A percentile compares a stretch with the other conserved stretches of the same genome.
Conservation (phyloP, 2,113 vertebrate species). For the Cottus gobio region DNA sequence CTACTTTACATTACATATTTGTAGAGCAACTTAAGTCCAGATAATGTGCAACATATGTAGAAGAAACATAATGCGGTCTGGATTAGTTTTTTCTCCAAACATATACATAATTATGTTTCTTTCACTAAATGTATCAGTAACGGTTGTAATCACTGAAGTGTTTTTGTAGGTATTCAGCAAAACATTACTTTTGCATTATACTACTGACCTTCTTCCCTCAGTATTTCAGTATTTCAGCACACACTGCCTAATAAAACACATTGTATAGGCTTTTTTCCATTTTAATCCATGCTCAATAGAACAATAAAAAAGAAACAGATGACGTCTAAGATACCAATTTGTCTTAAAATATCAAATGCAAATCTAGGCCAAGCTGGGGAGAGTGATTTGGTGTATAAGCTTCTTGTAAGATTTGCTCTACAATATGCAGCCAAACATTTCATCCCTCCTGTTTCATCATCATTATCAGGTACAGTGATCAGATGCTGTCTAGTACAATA, state of each 20-base stretch:
- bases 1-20: background rate
- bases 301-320: constrained; percentile 39
- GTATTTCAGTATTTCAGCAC: background rate
- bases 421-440: constrained; percentile 71
- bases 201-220: background rate
- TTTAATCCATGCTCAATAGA: constrained; percentile 48
- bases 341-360: constrained; percentile 51
- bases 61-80: background rate
- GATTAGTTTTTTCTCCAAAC: background rate
- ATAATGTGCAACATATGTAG: background rate
- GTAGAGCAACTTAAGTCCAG: background rate
- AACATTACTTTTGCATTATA: constrained; percentile 1
- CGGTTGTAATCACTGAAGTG: constrained; percentile 24
- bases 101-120: background rate
- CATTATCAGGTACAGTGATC: constrained; percentile 72
- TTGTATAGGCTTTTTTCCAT: constrained; percentile 16
- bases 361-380: constrained; percentile 71
- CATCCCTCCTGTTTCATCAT: constrained; percentile 61
- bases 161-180: constrained; percentile 24
- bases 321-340: constrained; percentile 41
- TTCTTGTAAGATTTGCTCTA: constrained; percentile 67
- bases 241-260: constrained; percentile 37
- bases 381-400: constrained; percentile 72
- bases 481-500: constrained; percentile 29
- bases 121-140: background rate